These are phyloP conservation scores for Tenthredo distinguenda DNA, from an alignment of 2,888 invertebrate genomes.

Conservation along the genomic window DNA sequence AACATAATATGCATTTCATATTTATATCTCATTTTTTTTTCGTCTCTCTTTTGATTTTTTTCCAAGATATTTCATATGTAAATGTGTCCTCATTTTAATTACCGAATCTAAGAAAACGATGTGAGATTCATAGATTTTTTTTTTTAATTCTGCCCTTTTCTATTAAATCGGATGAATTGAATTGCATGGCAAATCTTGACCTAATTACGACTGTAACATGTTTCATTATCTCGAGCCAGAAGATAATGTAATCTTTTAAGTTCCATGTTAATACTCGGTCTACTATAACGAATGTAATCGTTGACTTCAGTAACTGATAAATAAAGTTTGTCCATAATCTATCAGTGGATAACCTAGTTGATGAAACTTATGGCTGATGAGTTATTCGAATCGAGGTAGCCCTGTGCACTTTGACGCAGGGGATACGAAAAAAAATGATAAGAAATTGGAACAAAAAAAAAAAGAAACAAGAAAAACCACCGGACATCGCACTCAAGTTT, in stretches of 20 bases:
- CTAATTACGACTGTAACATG: neutral
- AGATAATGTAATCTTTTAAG: neutral
- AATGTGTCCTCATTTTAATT: neutral
- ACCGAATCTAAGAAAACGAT: neutral
- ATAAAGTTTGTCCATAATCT: neutral
- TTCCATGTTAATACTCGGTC: neutral
- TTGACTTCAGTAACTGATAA: neutral
- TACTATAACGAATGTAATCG: neutral
- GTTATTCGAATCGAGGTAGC: neutral
- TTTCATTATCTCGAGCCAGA: neutral
- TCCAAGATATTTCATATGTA: neutral
- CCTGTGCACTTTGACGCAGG: neutral
- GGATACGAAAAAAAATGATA: neutral
- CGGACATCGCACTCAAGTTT: neutral
- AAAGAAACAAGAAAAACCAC: neutral
- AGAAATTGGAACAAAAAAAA: neutral
- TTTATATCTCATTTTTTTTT: neutral
- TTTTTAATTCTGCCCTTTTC: neutral
- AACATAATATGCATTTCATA: conserved; percentile 53
- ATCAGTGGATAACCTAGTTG: neutral
- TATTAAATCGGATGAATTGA: neutral
- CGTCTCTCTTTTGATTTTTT: neutral
- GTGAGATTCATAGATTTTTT: neutral
- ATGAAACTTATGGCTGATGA: neutral
- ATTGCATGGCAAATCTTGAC: neutral